A percentile compares a stretch with the other conserved stretches of the same genome.
Conservation (phyloP, 2,113 vertebrate species). For the Chunga burmeisteri region DNA sequence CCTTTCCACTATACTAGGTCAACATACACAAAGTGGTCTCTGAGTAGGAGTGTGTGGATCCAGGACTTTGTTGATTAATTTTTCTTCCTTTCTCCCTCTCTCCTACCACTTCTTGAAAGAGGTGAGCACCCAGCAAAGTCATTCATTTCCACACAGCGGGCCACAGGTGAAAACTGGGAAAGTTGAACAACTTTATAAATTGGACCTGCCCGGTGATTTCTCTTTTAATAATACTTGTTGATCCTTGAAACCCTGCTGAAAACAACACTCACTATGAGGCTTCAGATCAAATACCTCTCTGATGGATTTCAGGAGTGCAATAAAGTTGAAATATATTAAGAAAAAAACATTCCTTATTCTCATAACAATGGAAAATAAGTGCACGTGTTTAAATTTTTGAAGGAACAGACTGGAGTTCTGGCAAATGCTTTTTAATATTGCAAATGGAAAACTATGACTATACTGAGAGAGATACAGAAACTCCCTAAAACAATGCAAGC, state of each 20-base stretch:
- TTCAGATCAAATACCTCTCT: not conserved
- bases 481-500: not conserved
- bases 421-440: not conserved
- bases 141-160: not conserved
- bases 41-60: not conserved
- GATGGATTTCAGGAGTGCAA: not conserved
- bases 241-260: constrained; percentile 9
- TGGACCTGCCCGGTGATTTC: not conserved
- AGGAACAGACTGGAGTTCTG: not conserved
- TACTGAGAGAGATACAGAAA: not conserved
- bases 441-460: not conserved
- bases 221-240: not conserved
- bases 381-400: not conserved
- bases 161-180: not conserved
- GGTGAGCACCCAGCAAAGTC: not conserved
- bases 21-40: not conserved
- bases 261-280: not conserved
- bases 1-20: not conserved
- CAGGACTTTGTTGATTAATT: not conserved
- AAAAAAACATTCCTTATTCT: not conserved
- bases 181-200: not conserved
- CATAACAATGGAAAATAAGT: not conserved
- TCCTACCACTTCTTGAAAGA: not conserved
- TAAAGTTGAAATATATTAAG: not conserved
- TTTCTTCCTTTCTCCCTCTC: not conserved